Percentiles rank a stretch among this genome's conserved stretches.
These are phyloP conservation scores for Xerus inauris DNA, from an alignment of 2,113 vertebrate species.

Conservation along the genomic window DNA sequence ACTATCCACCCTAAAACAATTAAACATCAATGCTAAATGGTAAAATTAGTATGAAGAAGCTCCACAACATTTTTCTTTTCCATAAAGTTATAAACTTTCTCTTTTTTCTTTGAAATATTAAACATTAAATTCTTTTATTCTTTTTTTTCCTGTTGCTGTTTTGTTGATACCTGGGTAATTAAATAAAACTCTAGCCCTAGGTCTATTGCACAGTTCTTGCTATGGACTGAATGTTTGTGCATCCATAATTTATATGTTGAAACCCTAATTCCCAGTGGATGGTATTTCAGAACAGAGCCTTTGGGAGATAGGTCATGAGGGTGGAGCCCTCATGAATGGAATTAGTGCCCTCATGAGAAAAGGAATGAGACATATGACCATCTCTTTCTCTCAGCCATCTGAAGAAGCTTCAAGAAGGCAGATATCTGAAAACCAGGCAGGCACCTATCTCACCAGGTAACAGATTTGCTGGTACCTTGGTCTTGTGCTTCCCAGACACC, in stretches of 20 bases:
- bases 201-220: background rate
- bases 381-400: background rate
- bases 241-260: background rate
- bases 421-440: background rate
- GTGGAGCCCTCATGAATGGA: background rate
- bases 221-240: background rate
- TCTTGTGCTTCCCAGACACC: background rate
- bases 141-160: background rate
- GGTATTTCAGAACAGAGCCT: background rate
- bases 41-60: background rate
- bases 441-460: background rate
- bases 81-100: background rate
- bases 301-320: background rate
- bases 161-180: background rate
- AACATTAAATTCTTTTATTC: background rate
- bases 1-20: background rate
- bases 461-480: background rate
- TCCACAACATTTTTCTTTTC: background rate
- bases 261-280: no score
- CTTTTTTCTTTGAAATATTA: background rate
- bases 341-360: background rate
- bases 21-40: background rate
- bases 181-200: background rate
- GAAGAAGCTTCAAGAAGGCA: background rate
- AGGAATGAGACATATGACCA: accelerated